phyloP scores from a whole-genome alignment of 92 coral and sea anemone genomes.

The Muricea muricata region DNA sequence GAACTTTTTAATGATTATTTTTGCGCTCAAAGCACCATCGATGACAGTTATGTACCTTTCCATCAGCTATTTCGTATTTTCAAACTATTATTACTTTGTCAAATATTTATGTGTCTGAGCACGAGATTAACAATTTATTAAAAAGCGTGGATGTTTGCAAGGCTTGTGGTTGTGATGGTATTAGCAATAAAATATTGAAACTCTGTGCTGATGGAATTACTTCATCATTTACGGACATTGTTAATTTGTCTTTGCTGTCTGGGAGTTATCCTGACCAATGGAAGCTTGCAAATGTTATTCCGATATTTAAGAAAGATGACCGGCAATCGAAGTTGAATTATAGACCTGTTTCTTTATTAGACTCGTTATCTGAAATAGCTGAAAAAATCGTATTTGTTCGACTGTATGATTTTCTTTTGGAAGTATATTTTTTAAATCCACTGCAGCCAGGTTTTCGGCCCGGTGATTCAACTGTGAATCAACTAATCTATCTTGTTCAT shows the following conservation, averaged over 20 bases:
- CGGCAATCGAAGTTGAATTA: slow-evolving; percentile 36
- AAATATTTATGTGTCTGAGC: slow-evolving; percentile 27
- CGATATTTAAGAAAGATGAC: no score
- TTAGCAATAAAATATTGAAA: slow-evolving; percentile 52
- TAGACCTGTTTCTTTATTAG: slow-evolving; percentile 60
- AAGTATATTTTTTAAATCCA: slow-evolving; percentile 50
- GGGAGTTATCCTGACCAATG: slow-evolving; percentile 60
- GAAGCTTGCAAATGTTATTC: slow-evolving; percentile 63
- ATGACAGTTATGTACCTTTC: slow-evolving; percentile 31
- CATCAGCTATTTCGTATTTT: slow-evolving; percentile 32
- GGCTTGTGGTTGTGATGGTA: slow-evolving; percentile 56
- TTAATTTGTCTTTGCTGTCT: no score
- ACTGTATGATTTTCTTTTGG: slow-evolving; percentile 64
- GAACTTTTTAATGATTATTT: slow-evolving; percentile 62
- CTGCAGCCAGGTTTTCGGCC: slow-evolving; percentile 72
- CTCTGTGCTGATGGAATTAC: slow-evolving; percentile 25
- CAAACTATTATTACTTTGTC: slow-evolving; percentile 37
- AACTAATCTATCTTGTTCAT: slow-evolving; percentile 58
- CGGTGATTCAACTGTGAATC: no score
- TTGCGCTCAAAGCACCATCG: slow-evolving; percentile 42
- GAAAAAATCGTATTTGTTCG: no score
- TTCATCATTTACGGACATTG: no score
- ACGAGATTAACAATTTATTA: slow-evolving; percentile 11
- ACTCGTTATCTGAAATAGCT: slow-evolving; percentile 63
- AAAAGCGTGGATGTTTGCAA: slow-evolving; percentile 38